Percentiles rank a stretch among this genome's conserved stretches.
Conservation (phyloP, 2,113 vertebrate genomes). For the Eubucco bourcierii region DNA sequence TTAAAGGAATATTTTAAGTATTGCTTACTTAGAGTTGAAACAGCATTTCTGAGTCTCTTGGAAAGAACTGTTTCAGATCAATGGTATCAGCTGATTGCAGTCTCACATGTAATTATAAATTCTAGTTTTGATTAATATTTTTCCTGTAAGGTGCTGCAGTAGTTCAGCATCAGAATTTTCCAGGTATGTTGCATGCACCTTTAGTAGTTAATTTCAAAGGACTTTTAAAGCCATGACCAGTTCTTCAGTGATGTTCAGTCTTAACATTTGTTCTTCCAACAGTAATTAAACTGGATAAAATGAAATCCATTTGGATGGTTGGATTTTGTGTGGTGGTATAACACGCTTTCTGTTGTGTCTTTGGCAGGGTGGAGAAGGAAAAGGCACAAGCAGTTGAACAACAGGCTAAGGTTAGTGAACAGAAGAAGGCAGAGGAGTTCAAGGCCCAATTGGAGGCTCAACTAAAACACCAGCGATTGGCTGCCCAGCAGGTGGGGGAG, state of each 20-base stretch:
- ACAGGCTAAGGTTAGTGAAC: conserved; percentile 87
- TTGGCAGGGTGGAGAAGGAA: conserved; percentile 92
- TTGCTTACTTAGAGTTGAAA: neutral
- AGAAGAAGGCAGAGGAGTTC: conserved; percentile 85
- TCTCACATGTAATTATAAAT: neutral
- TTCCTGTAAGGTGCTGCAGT: neutral
- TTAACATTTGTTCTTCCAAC: neutral
- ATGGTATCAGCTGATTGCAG: neutral
- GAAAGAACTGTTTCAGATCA: neutral
- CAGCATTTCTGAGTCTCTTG: neutral
- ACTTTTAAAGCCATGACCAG: neutral
- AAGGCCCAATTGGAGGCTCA: conserved; percentile 87
- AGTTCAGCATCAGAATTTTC: neutral
- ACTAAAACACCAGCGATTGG: conserved; percentile 87
- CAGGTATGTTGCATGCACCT: neutral
- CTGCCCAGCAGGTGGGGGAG: conserved; percentile 86
- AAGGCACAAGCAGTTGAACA: conserved; percentile 91
- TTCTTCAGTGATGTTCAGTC: neutral
- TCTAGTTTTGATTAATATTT: neutral
- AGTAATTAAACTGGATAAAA: neutral
- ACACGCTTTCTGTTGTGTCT: conserved; percentile 53
- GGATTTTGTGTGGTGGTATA: neutral
- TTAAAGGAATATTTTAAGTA: neutral
- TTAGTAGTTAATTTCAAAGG: neutral
- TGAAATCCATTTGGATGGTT: neutral